phyloP scores from a whole-genome alignment of 53 echinoderm and acorn worm genomes.

The Crossaster papposus region DNA sequence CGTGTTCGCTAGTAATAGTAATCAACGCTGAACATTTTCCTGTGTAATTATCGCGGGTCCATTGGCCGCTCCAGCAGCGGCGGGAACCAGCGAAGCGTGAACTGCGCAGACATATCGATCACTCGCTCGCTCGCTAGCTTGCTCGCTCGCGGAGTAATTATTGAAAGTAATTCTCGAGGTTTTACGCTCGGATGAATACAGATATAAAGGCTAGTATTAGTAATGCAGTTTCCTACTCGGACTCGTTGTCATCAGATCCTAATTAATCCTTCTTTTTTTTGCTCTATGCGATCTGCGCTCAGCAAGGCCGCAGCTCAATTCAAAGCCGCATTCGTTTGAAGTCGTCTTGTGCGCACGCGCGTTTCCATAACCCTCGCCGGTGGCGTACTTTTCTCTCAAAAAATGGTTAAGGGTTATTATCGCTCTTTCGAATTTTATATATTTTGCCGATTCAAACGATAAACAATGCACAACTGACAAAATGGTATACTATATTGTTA shows the following conservation, averaged over 20 bases:
- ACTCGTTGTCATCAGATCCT: neutral
- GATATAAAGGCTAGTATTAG: neutral
- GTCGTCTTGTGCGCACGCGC: neutral
- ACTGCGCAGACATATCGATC: neutral
- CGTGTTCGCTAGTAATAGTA: neutral
- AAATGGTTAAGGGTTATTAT: no score
- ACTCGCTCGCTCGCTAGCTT: neutral
- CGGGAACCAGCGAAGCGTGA: neutral
- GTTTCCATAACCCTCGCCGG: no score
- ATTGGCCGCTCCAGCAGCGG: neutral
- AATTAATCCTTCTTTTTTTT: constrained; percentile 2
- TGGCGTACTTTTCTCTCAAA: no score
- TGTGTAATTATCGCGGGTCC: neutral
- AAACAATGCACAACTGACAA: no score
- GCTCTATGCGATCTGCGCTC: neutral
- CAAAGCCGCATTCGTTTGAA: neutral
- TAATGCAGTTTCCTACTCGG: neutral
- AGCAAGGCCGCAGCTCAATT: neutral
- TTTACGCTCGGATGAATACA: neutral
- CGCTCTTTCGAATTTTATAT: no score
- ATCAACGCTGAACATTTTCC: constrained; percentile 1
- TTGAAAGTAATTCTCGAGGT: neutral
- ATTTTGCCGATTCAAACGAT: no score
- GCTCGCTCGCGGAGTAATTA: neutral
- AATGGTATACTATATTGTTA: no score